phyloP scores from a whole-genome alignment of 2,797 vertebrate genomes.

The Psittacula derbiana region DNA sequence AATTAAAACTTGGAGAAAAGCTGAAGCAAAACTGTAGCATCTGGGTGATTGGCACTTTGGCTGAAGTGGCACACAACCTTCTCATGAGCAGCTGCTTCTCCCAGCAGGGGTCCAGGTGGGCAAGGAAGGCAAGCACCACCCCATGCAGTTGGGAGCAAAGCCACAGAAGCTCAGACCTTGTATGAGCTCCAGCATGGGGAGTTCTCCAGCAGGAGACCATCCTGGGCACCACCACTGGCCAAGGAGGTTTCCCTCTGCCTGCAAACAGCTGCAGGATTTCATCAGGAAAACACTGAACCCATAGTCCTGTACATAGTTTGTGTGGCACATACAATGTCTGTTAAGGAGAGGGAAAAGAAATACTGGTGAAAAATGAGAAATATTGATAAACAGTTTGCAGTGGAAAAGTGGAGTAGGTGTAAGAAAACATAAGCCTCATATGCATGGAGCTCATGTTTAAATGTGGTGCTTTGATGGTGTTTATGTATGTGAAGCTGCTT shows the following conservation, averaged over 20 bases:
- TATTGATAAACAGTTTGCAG: not conserved
- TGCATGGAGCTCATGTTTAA: not conserved
- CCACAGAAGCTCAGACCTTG: not conserved
- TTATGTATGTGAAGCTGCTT: not conserved
- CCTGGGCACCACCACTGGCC: not conserved
- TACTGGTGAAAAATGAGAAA: not conserved
- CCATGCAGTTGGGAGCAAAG: not conserved
- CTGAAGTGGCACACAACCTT: accelerated
- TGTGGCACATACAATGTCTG: not conserved
- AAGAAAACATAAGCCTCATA: not conserved
- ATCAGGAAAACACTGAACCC: not conserved
- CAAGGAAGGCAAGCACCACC: not conserved
- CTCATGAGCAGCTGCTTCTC: not conserved
- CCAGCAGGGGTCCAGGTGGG: not conserved
- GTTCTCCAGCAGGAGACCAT: not conserved
- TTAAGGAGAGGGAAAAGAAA: not conserved
- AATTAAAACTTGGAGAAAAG: not conserved
- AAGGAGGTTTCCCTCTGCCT: not conserved
- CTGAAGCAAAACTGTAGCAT: not conserved
- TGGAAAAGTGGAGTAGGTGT: not conserved
- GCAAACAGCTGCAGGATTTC: not conserved
- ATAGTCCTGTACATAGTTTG: accelerated
- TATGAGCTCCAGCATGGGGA: not conserved
- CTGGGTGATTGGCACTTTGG: not conserved
- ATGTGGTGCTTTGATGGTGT: not conserved